Conservation (phyloP, 2,888 invertebrate species). For the Andrena trimmerana region DNA sequence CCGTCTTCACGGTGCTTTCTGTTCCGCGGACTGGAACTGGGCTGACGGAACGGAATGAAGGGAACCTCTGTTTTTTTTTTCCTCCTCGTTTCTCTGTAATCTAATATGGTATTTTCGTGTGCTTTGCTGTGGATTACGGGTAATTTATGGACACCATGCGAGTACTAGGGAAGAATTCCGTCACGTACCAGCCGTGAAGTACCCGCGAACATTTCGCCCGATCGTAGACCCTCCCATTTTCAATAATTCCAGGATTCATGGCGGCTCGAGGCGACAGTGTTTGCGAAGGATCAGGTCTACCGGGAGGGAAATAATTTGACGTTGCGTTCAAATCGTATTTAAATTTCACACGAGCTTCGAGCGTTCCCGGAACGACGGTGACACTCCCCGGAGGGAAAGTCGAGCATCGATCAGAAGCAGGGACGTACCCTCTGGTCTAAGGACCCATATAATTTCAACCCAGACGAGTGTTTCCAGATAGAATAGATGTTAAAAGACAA, state of each 20-base stretch:
- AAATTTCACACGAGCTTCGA: conserved; percentile 61
- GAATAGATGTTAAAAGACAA: not conserved
- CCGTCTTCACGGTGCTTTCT: conserved; percentile 5
- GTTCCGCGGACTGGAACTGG: not conserved
- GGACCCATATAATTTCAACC: not conserved
- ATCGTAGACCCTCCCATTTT: conserved; percentile 29
- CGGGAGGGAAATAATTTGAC: conserved; percentile 55
- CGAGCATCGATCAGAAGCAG: conserved; percentile 36
- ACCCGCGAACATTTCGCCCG: conserved; percentile 4
- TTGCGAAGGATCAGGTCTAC: conserved; percentile 60
- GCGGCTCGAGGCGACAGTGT: conserved; percentile 43
- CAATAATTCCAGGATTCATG: conserved; percentile 47
- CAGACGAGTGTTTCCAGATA: not conserved
- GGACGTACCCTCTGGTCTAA: conserved; percentile 5
- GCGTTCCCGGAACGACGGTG: conserved; percentile 38
- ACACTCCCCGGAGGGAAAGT: conserved; percentile 41
- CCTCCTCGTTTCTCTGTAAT: not conserved
- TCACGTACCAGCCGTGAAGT: conserved; percentile 26
- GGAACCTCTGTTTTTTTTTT: not conserved
- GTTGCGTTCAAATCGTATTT: conserved; percentile 60
- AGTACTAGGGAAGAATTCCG: not conserved
- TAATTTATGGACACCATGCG: no score
- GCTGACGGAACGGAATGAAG: not conserved
- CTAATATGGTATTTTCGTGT: not conserved
- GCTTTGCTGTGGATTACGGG: no score